Percentiles rank a stretch among this genome's conserved stretches.
phyloP scores from a whole-genome alignment of 2,797 vertebrate species.

The Cichlasoma orientale region DNA sequence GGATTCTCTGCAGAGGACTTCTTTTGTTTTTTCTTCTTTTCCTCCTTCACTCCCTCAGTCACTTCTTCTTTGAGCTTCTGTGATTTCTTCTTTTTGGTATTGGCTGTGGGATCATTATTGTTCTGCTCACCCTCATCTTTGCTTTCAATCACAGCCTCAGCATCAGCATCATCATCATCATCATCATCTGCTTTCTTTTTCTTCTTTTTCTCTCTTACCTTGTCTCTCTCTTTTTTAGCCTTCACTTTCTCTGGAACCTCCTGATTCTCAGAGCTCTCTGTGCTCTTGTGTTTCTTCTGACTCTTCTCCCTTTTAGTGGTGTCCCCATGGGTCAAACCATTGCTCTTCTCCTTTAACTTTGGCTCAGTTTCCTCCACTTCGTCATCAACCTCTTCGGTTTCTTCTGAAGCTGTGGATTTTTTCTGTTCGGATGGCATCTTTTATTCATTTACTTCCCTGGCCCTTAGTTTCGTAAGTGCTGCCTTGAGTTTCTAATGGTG shows the following conservation, averaged over 20 bases:
- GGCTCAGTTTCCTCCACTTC: slow-evolving; percentile 74
- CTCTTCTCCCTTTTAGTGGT: slow-evolving; percentile 58
- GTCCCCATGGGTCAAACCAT: slow-evolving; percentile 43
- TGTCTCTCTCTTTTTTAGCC: slow-evolving; percentile 54
- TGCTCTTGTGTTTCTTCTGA: slow-evolving; percentile 62
- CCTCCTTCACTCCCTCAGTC: slow-evolving; percentile 62
- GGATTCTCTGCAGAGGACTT: slow-evolving; percentile 65
- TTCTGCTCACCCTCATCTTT: slow-evolving; percentile 71
- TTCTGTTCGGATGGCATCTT: slow-evolving; percentile 88
- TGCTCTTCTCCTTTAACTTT: slow-evolving; percentile 68
- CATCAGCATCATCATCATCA: not conserved
- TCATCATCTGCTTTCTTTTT: slow-evolving; percentile 69
- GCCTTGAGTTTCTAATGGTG: slow-evolving; percentile 79
- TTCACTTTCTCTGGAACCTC: slow-evolving; percentile 38
- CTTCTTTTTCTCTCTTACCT: slow-evolving; percentile 69
- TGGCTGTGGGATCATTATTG: slow-evolving; percentile 79
- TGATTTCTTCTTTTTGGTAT: slow-evolving; percentile 73
- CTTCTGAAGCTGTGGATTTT: slow-evolving; percentile 77
- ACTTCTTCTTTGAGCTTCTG: slow-evolving; percentile 65
- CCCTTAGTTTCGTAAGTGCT: slow-evolving; percentile 78
- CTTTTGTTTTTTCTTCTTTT: slow-evolving; percentile 77
- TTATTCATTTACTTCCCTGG: slow-evolving; percentile 88
- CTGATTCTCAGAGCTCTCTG: slow-evolving; percentile 37
- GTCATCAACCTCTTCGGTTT: slow-evolving; percentile 81
- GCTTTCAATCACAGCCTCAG: slow-evolving; percentile 52